Conservation (phyloP, 35 echinoderm and acorn worm genomes). For the Hemicentrotus pulcherrimus region DNA sequence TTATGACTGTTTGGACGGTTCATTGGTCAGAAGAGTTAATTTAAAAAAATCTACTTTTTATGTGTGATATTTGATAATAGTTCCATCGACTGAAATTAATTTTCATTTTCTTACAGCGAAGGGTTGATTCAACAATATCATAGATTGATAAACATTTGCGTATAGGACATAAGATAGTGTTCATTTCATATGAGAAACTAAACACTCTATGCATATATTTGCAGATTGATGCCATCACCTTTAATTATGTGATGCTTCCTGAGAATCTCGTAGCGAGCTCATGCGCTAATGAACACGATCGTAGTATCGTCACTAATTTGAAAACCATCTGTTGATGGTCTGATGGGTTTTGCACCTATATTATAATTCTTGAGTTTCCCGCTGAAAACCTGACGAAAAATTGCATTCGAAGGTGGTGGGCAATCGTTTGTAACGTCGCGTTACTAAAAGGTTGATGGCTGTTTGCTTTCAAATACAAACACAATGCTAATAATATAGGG, state of each 20-base stretch:
- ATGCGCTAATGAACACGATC: slow-evolving; percentile 1
- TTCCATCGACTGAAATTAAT: too few species aligned
- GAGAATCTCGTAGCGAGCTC: neutral
- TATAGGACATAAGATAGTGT: too few species aligned
- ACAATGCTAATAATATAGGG: neutral
- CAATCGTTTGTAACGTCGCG: neutral
- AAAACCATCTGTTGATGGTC: slow-evolving; percentile 10
- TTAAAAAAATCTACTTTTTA: too few species aligned
- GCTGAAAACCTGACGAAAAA: neutral
- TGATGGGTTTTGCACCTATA: neutral
- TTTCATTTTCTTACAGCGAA: too few species aligned
- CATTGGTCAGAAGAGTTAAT: too few species aligned
- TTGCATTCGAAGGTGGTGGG: neutral
- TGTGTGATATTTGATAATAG: too few species aligned
- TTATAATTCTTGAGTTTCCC: neutral
- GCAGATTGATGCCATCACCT: neutral
- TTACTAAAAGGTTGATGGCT: neutral
- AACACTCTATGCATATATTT: neutral
- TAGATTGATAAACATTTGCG: too few species aligned
- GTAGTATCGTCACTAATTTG: neutral
- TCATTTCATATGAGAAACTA: neutral
- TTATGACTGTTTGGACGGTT: too few species aligned
- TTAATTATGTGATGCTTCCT: neutral
- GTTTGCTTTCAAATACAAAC: neutral
- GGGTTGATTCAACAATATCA: too few species aligned